Evolutionary conservation across 2,888 invertebrate species (phyloP), one percentile per base, ranked within the genome.

Genomic region (Teinopalpus imperialis): DNA sequence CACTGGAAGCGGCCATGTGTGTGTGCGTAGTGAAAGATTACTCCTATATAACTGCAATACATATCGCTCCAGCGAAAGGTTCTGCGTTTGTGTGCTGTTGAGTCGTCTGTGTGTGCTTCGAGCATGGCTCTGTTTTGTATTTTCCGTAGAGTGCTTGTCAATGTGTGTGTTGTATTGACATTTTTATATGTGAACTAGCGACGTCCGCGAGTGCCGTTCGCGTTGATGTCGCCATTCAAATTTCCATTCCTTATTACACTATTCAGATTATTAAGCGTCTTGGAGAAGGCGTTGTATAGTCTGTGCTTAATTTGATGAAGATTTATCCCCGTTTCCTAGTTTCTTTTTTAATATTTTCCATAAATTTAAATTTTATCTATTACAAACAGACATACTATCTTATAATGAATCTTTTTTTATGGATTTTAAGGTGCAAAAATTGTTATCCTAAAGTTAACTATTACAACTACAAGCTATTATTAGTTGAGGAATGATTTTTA

Each of bases 171-270:
- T 63, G 70, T 85, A 86, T 86, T 86, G 86, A 86, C 86, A 86
- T 87, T 88, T 87, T 85, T 85, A 81, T 87, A 83, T 76, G 82
- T 81, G 79, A 82, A 86, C 83, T 86, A 58, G 53, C 41, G 39
- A 48, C 32, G 40, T 47, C 32, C 41, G 32, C 43, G 55, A 55
- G 49, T 57, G 56, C 49, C n/a, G 57, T 45, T 49, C 51, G 51
- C 49, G 43, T 49, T 49, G 48, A 52, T 51, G 51, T 53, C 46
- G 45, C 31, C 39, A 20, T 43, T 29, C 36, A 32, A 50, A 44
- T 43, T 34, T 31, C 31, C 39, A 26, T 42, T 42, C 37, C 44
- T 44, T 44, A 44, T 37, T 44, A 31, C 44, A 44, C 44, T 44
- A 44, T 44, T 44, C 37, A 37, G 44, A 44, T 44, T 39, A 39